phyloP scores from a whole-genome alignment of 2,888 invertebrate species.

The Diabrotica balteata region DNA sequence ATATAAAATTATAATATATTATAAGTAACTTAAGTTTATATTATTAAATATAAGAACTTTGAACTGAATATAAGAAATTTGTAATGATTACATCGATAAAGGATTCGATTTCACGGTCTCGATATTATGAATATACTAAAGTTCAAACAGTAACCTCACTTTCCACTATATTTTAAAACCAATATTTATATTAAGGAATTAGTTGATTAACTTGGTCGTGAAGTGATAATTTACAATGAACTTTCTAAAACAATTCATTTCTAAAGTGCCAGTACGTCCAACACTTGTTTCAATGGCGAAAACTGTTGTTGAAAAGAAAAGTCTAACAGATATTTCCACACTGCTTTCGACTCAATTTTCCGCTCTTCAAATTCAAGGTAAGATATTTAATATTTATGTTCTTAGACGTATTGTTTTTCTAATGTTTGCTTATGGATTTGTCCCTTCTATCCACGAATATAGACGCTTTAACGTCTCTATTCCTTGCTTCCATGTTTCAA shows the following conservation, averaged over 20 bases:
- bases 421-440: too few relatives aligned
- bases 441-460: too few relatives aligned
- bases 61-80: too few relatives aligned
- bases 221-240: constrained; percentile 15
- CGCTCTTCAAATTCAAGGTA: constrained; percentile 46
- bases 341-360: constrained; percentile 41
- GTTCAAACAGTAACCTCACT: neutral
- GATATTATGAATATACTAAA: too few relatives aligned
- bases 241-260: constrained; percentile 39
- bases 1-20: too few relatives aligned
- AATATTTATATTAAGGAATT: neutral
- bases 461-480: too few relatives aligned
- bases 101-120: too few relatives aligned
- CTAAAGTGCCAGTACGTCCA: constrained; percentile 33
- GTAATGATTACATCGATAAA: too few relatives aligned
- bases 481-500: too few relatives aligned
- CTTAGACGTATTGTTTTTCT: too few relatives aligned
- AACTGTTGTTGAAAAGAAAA: constrained; percentile 18
- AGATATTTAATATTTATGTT: neutral
- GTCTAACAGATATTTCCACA: constrained; percentile 27
- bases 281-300: constrained; percentile 22
- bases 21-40: too few relatives aligned
- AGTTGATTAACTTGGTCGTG: neutral
- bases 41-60: too few relatives aligned
- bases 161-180: neutral